Conservation (phyloP, 2,113 vertebrate genomes). For the Erinaceus europaeus region DNA sequence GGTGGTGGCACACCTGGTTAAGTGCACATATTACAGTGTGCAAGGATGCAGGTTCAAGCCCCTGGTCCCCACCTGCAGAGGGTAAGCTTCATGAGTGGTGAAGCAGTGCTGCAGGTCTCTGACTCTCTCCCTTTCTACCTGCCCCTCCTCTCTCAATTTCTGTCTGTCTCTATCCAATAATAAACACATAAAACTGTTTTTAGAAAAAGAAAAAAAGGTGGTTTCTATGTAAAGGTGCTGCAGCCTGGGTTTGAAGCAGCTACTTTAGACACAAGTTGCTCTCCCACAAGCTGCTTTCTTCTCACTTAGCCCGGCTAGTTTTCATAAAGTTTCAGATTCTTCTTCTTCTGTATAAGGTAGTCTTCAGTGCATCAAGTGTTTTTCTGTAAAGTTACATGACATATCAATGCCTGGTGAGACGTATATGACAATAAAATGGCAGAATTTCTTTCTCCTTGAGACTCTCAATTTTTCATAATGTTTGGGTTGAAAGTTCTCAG, state of each 20-base stretch:
- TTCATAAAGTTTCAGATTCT: neutral
- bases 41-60: too few species aligned
- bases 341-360: neutral
- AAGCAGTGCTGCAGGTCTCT: too few species aligned
- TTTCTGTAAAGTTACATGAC: neutral
- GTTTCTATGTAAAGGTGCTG: too few species aligned
- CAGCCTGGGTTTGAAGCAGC: neutral
- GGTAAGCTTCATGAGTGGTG: too few species aligned
- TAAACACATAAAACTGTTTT: too few species aligned
- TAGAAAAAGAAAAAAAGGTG: too few species aligned
- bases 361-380: neutral
- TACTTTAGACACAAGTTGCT: conserved; percentile 24
- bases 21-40: too few species aligned
- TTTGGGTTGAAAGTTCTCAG: neutral
- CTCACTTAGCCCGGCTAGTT: neutral
- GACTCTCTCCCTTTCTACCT: too few species aligned
- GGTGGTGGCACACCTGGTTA: too few species aligned
- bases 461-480: neutral
- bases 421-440: neutral
- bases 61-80: too few species aligned
- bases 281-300: neutral
- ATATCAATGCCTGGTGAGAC: neutral
- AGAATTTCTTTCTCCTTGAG: neutral
- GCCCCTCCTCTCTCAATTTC: too few species aligned
- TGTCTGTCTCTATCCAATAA: too few species aligned